A percentile compares a stretch with the other conserved stretches of the same genome.
phyloP scores from a whole-genome alignment of 2,113 vertebrate species.

The Amazona guildingii region DNA sequence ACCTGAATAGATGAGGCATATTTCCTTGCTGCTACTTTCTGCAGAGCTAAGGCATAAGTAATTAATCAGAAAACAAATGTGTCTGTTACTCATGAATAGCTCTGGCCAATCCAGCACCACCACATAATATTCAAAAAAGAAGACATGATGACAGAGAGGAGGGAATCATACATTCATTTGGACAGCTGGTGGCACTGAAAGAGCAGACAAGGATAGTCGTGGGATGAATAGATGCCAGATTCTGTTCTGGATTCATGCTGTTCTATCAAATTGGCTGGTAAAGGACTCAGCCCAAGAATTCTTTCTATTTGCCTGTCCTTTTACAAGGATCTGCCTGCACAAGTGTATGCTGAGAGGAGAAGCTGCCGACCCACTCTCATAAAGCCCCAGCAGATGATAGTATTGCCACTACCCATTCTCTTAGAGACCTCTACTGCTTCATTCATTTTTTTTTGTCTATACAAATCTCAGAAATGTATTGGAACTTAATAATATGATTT shows the following conservation, averaged over 20 bases:
- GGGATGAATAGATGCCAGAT: not conserved
- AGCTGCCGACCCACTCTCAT: not conserved
- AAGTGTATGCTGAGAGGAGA: not conserved
- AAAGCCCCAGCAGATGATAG: not conserved
- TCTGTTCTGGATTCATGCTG: not conserved
- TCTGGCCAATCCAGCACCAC: not conserved
- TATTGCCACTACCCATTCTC: not conserved
- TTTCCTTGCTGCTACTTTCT: not conserved
- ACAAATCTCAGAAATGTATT: not conserved
- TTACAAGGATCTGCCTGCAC: not conserved
- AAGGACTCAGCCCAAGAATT: not conserved
- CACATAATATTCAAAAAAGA: not conserved
- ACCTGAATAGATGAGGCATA: not conserved
- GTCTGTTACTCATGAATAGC: not conserved
- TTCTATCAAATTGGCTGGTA: not conserved
- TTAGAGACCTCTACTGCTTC: not conserved
- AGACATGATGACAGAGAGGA: not conserved
- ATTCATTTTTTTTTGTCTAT: not conserved
- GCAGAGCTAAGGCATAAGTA: not conserved
- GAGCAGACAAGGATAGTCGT: slow-evolving; percentile 11
- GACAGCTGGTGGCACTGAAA: slow-evolving; percentile 64
- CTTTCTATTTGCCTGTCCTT: not conserved
- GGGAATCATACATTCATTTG: not conserved
- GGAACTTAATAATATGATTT: not conserved
- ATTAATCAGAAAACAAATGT: not conserved